Conservation (phyloP, 1,140 invertebrate species). For the Apis laboriosa region DNA sequence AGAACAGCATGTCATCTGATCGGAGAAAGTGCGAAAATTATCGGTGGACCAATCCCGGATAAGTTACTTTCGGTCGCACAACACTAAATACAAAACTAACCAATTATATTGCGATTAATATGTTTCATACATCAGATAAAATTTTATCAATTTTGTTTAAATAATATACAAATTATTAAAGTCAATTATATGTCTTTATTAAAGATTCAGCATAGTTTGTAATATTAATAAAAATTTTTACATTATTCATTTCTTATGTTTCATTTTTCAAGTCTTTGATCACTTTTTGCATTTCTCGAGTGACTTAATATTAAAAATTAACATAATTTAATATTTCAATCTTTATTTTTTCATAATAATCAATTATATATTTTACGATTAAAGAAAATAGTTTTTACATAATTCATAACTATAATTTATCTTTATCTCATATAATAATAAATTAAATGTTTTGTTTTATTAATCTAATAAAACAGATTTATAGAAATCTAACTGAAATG, state of each 20-base stretch:
- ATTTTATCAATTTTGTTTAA: not conserved
- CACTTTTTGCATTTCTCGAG: not conserved
- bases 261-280: not conserved
- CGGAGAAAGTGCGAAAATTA: slow-evolving; percentile 65
- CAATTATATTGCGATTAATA: slow-evolving; percentile 40
- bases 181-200: not conserved
- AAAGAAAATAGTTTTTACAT: not conserved
- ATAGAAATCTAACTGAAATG: not conserved
- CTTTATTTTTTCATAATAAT: not conserved
- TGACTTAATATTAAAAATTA: not conserved
- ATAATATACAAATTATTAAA: not conserved
- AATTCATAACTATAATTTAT: not conserved
- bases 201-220: too few species aligned
- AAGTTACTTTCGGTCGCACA: slow-evolving; percentile 18
- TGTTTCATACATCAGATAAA: not conserved
- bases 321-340: not conserved
- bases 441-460: not conserved
- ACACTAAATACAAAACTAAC: slow-evolving; percentile 22
- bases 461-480: not conserved
- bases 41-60: slow-evolving; percentile 44
- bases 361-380: not conserved
- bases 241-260: not conserved
- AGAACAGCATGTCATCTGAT: slow-evolving; percentile 45
- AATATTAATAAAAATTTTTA: not conserved
- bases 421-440: not conserved